Evolutionary conservation across 1,140 invertebrate species (phyloP), one percentile per base, ranked within the genome.

Genomic region (Potamilus streckersoni): DNA sequence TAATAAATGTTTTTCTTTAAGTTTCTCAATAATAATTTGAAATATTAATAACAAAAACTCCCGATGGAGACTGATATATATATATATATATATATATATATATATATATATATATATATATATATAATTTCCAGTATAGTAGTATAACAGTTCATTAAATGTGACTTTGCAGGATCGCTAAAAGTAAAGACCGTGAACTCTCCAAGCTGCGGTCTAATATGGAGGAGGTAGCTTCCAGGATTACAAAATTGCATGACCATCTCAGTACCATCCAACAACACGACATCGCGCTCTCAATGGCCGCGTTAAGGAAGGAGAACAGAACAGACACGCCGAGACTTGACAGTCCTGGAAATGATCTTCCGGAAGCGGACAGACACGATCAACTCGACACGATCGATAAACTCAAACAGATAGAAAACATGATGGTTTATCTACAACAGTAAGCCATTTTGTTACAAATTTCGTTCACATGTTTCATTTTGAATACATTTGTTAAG

Each of bases 401-500:
- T 17, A 77, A 77, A 56, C 49, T 77, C 31, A 65, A 67, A 31
- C 75, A 77, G 20, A 73, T 77, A 23, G 75, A 65, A 12, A 77
- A 70, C 57, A 72, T 77, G 75, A 71, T 77, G 58, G 61, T 38
- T 16, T 71, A 77, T 31, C 73, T 77, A 38, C 75, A 77, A 63
- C 69, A 73, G 75, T 77, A 72, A 72, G 75, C 68, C 38, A 8
- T 49, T 49, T 49, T 49, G 1, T 49, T 8, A 49, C 38, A 49
- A 49, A 49, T 49, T 49, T 49, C 38, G 38, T 49, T 49, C 38
- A 49, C 38, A 49, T 49, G 38, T 49, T 49, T 49, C 11, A 49
- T 11, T 8, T 8, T 49, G 0, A 31, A 8, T 49, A 49, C 5
- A 49, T 49, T 49, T 49, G 11, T 0, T 8, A 11, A 0, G 6